These are phyloP conservation scores for Propithecus coquereli DNA, from an alignment of 2,113 vertebrate genomes.

Conservation along the genomic window DNA sequence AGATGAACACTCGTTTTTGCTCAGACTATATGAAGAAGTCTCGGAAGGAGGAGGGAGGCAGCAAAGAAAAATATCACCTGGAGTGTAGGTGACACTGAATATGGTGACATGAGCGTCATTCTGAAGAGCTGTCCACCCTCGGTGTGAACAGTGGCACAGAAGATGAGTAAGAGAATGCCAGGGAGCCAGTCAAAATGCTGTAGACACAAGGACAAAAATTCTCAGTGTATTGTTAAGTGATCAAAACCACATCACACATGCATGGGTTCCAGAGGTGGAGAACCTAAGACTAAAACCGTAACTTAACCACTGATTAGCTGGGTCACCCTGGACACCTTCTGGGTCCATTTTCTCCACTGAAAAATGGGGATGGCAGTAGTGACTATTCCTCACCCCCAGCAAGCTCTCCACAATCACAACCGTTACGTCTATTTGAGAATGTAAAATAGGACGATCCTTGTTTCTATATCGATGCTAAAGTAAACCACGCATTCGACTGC, in stretches of 20 bases:
- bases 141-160: not conserved
- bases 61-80: not conserved
- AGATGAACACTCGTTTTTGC: fast-evolving
- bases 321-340: not conserved
- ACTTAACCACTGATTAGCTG: too few species aligned
- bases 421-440: not conserved
- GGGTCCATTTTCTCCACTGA: not conserved
- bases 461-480: not conserved
- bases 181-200: fast-evolving
- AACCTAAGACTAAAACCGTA: not conserved
- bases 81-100: too few species aligned
- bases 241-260: fast-evolving
- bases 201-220: fast-evolving
- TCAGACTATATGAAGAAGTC: fast-evolving
- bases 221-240: fast-evolving
- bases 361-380: fast-evolving
- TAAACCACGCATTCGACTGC: not conserved
- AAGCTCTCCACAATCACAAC: not conserved
- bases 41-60: not conserved
- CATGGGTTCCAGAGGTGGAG: too few species aligned
- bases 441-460: fast-evolving
- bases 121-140: not conserved
- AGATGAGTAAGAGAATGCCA: not conserved
- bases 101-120: fast-evolving
- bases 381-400: fast-evolving